Conservation (phyloP, 2,797 vertebrate species). For the Manis javanica region DNA sequence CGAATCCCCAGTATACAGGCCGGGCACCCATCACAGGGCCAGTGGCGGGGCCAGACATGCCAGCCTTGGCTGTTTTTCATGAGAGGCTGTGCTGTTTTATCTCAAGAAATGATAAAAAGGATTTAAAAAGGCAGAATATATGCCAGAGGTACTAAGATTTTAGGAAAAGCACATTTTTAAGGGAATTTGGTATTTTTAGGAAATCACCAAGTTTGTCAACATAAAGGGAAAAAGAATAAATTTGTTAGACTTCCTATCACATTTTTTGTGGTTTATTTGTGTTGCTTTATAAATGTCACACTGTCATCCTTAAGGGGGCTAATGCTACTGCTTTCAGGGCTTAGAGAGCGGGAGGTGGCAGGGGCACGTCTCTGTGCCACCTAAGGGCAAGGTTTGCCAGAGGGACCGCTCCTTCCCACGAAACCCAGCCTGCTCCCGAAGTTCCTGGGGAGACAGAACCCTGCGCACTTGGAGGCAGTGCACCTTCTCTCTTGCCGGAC, state of each 20-base stretch:
- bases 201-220: background rate
- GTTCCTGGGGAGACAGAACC: background rate
- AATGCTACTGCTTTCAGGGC: background rate
- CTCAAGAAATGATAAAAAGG: background rate
- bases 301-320: fast-evolving
- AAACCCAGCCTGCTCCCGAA: fast-evolving
- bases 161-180: background rate
- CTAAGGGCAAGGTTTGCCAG: background rate
- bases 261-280: background rate
- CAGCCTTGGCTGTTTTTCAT: background rate
- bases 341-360: fast-evolving
- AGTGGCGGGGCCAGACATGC: background rate
- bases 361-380: background rate
- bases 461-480: fast-evolving
- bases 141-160: background rate
- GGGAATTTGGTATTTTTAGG: background rate
- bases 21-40: fast-evolving
- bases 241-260: background rate
- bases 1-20: fast-evolving
- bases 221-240: background rate
- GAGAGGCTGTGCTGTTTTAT: background rate
- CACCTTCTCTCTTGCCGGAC: fast-evolving
- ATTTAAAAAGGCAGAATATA: background rate
- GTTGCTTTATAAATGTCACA: too few relatives aligned
- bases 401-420: too few relatives aligned